Base-by-base conservation (phyloP, 2,797 vertebrate genomes). In the Anguilla obscura region DNA sequence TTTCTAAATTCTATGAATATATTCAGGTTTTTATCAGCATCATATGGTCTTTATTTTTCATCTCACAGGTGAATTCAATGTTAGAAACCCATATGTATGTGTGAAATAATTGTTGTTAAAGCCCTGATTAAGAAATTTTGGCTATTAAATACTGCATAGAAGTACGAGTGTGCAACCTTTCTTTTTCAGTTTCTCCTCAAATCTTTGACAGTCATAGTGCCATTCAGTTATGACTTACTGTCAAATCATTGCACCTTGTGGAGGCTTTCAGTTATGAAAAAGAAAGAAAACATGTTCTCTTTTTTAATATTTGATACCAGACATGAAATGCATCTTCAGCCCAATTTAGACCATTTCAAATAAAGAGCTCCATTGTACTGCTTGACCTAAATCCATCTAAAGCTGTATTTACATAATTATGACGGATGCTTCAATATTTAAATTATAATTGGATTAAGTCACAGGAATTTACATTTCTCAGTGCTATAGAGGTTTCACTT, bases 291-390 rank as follows among this genome's bases (percentile, higher is more conserved):
- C 33, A 79, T 45, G 74, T 79, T 40, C 74, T 48, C 21, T 24
- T 82, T 82, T 82, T 48, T 10, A 82, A 82, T 82, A 82, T 82
- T 50, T 82, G 7, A 82, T 50, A 45, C 2, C 79, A 82, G 24
- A 82, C 21, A 50, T 82, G 40, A 50, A 82, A 48, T 45, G 18
- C 36, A 82, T 21, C 79, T 9, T 18, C 79, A 50, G 79, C 40
- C 79, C 2, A 48, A 82, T 50, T 24, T 24, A 24, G 40, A 50
- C 6, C 6, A 48, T 82, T 18, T 82, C 79, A 48, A 40, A 82
- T 50, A 48, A 82, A 82, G 45, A 82, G 21, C 79, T 50, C 79
- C 45, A 50, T 50, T 50, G 24, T 82, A 45, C 0, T 40, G 16
- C 33, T 14, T 48, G 40, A 18, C 45, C 40, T 50, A 48, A 21